A percentile compares a stretch with the other conserved stretches of the same genome.
Conservation (phyloP, 2,888 invertebrate species). For the Rhamphomyia laevipes region DNA sequence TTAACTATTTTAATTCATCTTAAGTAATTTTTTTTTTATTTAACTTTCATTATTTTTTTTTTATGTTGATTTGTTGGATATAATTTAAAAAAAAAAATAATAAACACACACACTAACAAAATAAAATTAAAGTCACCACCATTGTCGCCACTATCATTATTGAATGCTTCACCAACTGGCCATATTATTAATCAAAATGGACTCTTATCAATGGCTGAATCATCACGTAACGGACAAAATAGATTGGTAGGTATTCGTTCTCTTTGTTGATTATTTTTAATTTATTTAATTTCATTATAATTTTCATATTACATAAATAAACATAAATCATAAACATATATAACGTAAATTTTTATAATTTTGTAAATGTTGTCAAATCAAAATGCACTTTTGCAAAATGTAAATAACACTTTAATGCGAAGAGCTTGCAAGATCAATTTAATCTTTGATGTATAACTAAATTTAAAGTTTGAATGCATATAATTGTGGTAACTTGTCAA, state of each 20-base stretch:
- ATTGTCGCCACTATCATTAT: constrained; percentile 21
- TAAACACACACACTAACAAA: constrained; percentile 1
- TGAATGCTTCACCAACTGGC: constrained; percentile 23
- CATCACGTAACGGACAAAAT: constrained; percentile 20
- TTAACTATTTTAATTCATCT: no score
- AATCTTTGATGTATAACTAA: no score
- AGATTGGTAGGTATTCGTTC: constrained; percentile 21
- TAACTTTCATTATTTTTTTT: constrained; percentile 1
- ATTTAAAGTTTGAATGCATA: no score
- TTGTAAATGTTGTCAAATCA: background rate
- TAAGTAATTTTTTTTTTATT: background rate
- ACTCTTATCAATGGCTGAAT: constrained; percentile 21
- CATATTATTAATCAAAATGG: constrained; percentile 20
- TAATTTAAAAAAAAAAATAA: background rate
- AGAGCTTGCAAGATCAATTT: no score
- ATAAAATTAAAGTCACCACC: constrained; percentile 18
- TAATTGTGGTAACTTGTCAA: no score
- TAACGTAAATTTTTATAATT: no score
- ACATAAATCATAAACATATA: no score
- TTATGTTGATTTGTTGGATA: background rate
- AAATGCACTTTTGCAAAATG: constrained; percentile 3
- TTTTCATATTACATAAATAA: no score
- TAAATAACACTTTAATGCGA: constrained; percentile 3
- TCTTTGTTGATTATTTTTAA: background rate
- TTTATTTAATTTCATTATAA: no score